phyloP scores from a whole-genome alignment of 2,113 vertebrate species.

The Beaufortia kweichowensis region DNA sequence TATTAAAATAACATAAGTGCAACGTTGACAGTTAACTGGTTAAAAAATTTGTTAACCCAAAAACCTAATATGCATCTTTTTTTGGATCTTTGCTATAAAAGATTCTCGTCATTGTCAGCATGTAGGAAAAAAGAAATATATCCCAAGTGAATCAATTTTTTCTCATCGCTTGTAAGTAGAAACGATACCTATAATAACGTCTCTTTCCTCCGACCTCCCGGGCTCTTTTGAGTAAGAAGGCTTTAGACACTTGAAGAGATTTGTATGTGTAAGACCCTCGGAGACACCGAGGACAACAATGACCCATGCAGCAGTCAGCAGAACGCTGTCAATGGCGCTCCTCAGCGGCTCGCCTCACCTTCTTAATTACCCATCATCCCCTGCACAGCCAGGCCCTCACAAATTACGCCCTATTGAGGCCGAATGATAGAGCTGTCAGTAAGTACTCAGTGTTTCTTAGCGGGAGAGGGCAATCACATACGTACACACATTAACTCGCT shows the following conservation, averaged over 20 bases:
- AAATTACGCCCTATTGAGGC: constrained; percentile 80
- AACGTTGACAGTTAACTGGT: too few relatives aligned
- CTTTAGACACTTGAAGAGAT: constrained; percentile 16
- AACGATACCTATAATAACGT: not conserved
- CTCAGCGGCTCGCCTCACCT: constrained; percentile 67
- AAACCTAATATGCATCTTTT: too few relatives aligned
- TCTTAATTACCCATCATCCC: constrained; percentile 82
- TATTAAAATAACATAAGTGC: too few relatives aligned
- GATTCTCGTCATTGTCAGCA: too few relatives aligned
- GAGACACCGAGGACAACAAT: constrained; percentile 51
- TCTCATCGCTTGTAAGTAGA: too few relatives aligned
- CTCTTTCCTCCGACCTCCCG: constrained; percentile 34
- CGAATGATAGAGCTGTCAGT: constrained; percentile 78
- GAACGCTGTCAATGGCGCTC: constrained; percentile 69
- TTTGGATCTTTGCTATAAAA: too few relatives aligned
- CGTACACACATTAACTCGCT: constrained; percentile 30
- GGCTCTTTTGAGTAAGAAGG: constrained; percentile 9
- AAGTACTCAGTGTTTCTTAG: constrained; percentile 67
- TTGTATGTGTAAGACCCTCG: constrained; percentile 26
- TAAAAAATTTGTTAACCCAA: too few relatives aligned
- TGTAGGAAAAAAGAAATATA: too few relatives aligned
- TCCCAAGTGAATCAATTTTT: too few relatives aligned
- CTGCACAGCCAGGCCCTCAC: constrained; percentile 71
- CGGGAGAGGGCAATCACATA: constrained; percentile 61
- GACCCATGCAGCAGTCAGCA: constrained; percentile 65